Evolutionary conservation across 2,797 vertebrate species (phyloP).

Genomic region (Argentina silus): DNA sequence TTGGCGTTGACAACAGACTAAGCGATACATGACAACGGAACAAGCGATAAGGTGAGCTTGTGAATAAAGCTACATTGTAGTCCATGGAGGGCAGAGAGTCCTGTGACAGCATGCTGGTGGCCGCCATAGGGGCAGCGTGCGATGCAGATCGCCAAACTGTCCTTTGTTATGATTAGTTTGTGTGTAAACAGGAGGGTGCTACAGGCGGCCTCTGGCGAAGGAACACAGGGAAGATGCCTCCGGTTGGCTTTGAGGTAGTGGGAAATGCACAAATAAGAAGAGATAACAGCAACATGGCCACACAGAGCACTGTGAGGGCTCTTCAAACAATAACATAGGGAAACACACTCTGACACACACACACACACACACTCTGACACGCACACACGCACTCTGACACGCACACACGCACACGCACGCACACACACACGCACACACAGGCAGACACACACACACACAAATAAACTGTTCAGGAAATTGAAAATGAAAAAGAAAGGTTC

Average conservation of each 20-base stretch:
- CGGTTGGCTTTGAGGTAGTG: not conserved
- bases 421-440: too few relatives aligned
- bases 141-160: not conserved
- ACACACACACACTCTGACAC: constrained; percentile 14
- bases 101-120: constrained; percentile 32
- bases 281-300: not conserved
- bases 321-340: not conserved
- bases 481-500: too few relatives aligned
- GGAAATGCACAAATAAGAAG: not conserved
- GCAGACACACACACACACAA: too few relatives aligned
- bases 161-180: constrained; percentile 42
- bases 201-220: not conserved
- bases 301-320: constrained; percentile 21
- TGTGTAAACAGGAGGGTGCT: constrained; percentile 36
- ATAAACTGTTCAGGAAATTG: too few relatives aligned
- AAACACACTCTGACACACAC: not conserved
- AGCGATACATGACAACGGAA: constrained; percentile 14
- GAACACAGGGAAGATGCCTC: not conserved
- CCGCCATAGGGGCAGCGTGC: constrained; percentile 15
- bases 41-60: constrained; percentile 8
- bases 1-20: constrained; percentile 23
- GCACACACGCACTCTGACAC: not conserved
- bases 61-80: constrained; percentile 33
- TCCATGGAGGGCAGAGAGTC: constrained; percentile 16
- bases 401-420: too few relatives aligned